A percentile compares a stretch with the other conserved stretches of the same genome.
Evolutionary conservation across 2,113 vertebrate species (phyloP).

Genomic region (Nematolebias whitei): DNA sequence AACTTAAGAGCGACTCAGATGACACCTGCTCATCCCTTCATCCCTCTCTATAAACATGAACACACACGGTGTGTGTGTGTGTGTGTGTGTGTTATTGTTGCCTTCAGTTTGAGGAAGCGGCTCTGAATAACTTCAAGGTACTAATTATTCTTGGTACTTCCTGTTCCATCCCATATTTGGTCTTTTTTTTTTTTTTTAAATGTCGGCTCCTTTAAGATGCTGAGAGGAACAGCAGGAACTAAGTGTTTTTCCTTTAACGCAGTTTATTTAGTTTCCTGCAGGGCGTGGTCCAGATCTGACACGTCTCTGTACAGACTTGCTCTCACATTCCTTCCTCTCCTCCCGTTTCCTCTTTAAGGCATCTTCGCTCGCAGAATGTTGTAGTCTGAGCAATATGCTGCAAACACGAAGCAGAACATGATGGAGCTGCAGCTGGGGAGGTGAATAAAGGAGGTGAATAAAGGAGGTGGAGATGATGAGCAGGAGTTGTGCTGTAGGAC

Average conservation of each 20-base stretch:
- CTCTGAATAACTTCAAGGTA: not conserved
- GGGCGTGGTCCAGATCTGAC: constrained; percentile 63
- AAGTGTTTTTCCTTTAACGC: not conserved
- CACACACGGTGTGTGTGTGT: constrained; percentile 4
- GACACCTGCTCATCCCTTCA: constrained; percentile 71
- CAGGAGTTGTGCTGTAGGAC: too few relatives aligned
- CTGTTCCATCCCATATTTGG: not conserved
- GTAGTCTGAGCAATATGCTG: not conserved
- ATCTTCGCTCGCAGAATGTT: constrained; percentile 1
- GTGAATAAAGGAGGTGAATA: not conserved
- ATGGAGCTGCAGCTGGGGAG: constrained; percentile 13
- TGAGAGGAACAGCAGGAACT: too few relatives aligned
- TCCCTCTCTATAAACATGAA: constrained; percentile 45
- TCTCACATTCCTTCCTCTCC: constrained; percentile 62
- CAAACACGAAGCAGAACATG: not conserved
- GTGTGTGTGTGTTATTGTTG: too few relatives aligned
- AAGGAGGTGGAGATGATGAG: not conserved
- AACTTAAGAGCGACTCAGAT: constrained; percentile 69
- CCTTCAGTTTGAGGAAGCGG: not conserved
- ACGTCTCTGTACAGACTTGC: constrained; percentile 68
- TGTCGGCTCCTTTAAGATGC: too few relatives aligned
- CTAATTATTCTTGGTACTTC: too few relatives aligned
- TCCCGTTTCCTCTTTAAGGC: constrained; percentile 13
- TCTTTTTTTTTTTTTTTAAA: too few relatives aligned
- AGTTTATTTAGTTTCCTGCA: not conserved